Percentiles rank a stretch among this genome's conserved stretches.
phyloP scores from a whole-genome alignment of 2,888 invertebrate genomes.

The Euzophera pinguis region DNA sequence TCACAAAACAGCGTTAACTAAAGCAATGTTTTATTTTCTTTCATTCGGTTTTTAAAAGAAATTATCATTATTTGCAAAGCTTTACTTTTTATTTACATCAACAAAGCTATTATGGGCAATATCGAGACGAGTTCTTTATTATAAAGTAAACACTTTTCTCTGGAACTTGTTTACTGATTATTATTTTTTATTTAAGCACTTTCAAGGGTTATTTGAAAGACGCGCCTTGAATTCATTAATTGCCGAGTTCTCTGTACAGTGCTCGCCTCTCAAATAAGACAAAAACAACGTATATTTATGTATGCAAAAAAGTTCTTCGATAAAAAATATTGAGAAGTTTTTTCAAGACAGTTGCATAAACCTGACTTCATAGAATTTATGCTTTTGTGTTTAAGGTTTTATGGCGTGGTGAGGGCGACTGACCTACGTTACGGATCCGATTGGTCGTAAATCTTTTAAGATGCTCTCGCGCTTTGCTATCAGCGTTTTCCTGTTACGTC shows the following conservation, averaged over 20 bases:
- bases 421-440: constrained; percentile 47
- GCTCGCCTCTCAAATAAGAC: constrained; percentile 33
- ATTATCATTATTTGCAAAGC: background rate
- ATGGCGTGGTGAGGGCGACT: constrained; percentile 44
- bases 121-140: background rate
- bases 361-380: background rate
- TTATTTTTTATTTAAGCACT: constrained; percentile 11
- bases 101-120: constrained; percentile 9
- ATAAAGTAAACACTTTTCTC: background rate
- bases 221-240: constrained; percentile 24
- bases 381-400: constrained; percentile 38
- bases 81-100: background rate
- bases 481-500: constrained; percentile 48
- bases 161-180: constrained; percentile 4
- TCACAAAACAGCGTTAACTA: background rate
- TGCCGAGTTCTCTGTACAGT: constrained; percentile 26
- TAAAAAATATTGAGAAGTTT: constrained; percentile 37
- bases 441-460: constrained; percentile 51
- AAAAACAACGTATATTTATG: constrained; percentile 39
- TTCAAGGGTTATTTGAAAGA: constrained; percentile 18
- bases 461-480: constrained; percentile 36
- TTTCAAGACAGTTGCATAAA: constrained; percentile 33
- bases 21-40: background rate
- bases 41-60: too few relatives aligned
- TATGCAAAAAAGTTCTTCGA: constrained; percentile 41